These are phyloP conservation scores for Cosmia trapezina DNA, from an alignment of 2,888 invertebrate species.

Conservation along the genomic window DNA sequence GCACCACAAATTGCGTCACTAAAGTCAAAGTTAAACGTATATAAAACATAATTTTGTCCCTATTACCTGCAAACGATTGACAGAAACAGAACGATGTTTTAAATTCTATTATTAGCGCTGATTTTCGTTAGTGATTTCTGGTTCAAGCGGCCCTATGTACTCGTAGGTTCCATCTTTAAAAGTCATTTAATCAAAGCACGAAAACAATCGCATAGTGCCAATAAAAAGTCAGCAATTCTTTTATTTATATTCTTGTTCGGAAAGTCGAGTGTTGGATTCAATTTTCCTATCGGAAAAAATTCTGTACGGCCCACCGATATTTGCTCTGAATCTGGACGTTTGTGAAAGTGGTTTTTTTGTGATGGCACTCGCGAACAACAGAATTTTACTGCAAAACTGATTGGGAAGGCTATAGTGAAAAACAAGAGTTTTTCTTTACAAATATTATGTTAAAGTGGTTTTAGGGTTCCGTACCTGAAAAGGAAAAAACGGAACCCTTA, in stretches of 20 bases:
- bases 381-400: slow-evolving; percentile 39
- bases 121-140: no score
- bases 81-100: no score
- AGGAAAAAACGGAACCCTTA: no score
- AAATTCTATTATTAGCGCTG: no score
- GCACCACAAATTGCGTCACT: no score
- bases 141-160: no score
- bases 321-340: slow-evolving; percentile 33
- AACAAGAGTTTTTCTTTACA: neutral
- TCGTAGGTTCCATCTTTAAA: neutral
- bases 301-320: slow-evolving; percentile 26
- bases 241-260: slow-evolving; percentile 21
- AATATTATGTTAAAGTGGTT: no score
- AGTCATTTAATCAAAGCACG: neutral
- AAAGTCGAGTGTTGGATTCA: slow-evolving; percentile 39
- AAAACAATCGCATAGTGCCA: neutral
- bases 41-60: no score
- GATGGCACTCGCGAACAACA: slow-evolving; percentile 12
- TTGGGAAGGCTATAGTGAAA: slow-evolving; percentile 24
- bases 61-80: no score
- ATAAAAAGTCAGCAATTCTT: slow-evolving; percentile 9
- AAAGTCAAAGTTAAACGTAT: no score
- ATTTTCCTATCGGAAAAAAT: slow-evolving; percentile 50
- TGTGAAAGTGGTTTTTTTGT: slow-evolving; percentile 31
- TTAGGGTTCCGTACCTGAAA: no score